Evolutionary conservation across 1,140 invertebrate genomes (phyloP).

Genomic region (Panonychus citri): DNA sequence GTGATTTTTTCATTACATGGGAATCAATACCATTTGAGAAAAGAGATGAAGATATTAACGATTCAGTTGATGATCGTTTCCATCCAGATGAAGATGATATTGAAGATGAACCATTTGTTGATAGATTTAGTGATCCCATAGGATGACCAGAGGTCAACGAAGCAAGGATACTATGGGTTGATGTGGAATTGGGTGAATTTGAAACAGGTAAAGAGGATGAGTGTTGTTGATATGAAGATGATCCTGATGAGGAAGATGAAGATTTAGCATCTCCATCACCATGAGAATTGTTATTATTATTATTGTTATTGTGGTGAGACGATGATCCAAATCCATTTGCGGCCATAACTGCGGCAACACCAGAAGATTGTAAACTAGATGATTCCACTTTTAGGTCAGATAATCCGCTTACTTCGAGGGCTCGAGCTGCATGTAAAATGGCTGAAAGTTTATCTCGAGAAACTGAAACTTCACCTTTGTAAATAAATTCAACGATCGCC

Average conservation of each 20-base stretch:
- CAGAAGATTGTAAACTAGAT: neutral
- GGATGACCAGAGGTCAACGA: no score
- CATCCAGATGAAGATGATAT: neutral
- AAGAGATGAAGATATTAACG: neutral
- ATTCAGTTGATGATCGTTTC: neutral
- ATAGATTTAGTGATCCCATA: no score
- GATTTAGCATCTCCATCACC: neutral
- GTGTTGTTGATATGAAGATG: no score
- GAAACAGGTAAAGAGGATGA: no score
- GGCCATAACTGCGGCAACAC: neutral
- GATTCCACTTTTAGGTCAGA: neutral
- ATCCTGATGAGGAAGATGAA: neutral
- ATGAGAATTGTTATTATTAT: no score
- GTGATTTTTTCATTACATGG: neutral
- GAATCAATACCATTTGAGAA: neutral
- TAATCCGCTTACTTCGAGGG: constrained; percentile 1
- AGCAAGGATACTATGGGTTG: no score
- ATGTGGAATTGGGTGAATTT: no score
- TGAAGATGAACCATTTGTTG: neutral
- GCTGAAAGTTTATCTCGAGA: constrained; percentile 3
- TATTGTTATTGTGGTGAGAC: no score
- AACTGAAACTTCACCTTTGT: constrained; percentile 32
- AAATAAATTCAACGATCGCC: constrained; percentile 34
- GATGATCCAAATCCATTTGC: neutral
- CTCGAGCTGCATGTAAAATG: constrained; percentile 3